These are phyloP conservation scores for Callyntrura guangdongensis DNA, from an alignment of 2,888 invertebrate species.

Conservation along the genomic window DNA sequence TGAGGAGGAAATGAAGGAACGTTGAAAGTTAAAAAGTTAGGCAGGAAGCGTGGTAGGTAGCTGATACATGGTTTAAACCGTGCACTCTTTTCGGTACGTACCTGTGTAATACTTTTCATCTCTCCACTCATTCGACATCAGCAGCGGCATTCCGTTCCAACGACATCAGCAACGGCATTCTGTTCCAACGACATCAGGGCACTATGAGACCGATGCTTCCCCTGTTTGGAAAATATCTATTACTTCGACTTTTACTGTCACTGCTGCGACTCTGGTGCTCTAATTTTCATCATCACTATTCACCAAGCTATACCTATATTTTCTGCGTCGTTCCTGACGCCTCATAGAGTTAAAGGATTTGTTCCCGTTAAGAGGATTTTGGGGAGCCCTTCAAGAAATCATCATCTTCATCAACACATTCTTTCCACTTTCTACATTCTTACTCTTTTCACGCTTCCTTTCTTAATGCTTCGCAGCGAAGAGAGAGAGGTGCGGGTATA, in stretches of 20 bases:
- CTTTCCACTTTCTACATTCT: not conserved
- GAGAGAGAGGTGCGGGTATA: too few species aligned
- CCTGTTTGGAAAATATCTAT: too few species aligned
- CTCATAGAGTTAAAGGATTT: conserved; percentile 31
- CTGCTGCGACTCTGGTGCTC: not conserved
- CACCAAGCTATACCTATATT: not conserved
- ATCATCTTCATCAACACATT: conserved; percentile 35
- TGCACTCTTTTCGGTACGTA: too few species aligned
- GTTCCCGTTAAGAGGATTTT: conserved; percentile 54
- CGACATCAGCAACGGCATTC: not conserved
- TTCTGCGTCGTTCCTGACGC: not conserved
- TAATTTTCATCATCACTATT: not conserved
- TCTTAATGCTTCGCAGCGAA: too few species aligned
- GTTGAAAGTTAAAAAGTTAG: not conserved
- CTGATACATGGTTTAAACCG: too few species aligned
- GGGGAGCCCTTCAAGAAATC: conserved; percentile 50
- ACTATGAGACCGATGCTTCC: too few species aligned
- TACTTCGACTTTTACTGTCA: too few species aligned
- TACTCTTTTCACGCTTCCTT: not conserved
- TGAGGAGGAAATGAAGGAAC: not conserved
- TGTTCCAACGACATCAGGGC: too few species aligned
- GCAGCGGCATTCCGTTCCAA: not conserved
- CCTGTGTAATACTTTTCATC: too few species aligned
- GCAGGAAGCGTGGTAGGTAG: too few species aligned
- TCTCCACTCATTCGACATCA: not conserved